Conservation (phyloP, 1,140 invertebrate genomes). For the Daktulosphaira vitifoliae region DNA sequence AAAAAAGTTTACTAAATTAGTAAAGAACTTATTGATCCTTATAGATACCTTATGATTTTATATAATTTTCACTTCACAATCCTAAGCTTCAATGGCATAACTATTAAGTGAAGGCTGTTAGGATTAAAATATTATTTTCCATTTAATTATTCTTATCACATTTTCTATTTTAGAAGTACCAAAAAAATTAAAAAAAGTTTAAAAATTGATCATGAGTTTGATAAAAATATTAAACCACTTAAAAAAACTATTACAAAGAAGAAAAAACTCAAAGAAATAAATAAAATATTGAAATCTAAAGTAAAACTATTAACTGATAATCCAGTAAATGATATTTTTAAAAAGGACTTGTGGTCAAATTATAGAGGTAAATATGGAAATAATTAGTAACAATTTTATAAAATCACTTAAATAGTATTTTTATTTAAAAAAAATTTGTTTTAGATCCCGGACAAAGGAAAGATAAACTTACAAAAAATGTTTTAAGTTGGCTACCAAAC, state of each 20-base stretch:
- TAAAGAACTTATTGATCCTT: too few relatives aligned
- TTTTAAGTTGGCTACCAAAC: slow-evolving; percentile 19
- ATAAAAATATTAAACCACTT: slow-evolving; percentile 17
- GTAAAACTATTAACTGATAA: slow-evolving; percentile 6
- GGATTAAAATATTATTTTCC: too few relatives aligned
- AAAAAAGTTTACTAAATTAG: too few relatives aligned
- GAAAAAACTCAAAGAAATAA: slow-evolving; percentile 13
- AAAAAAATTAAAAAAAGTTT: slow-evolving; percentile 10
- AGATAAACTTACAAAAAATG: slow-evolving; percentile 16
- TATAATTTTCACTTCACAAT: too few relatives aligned
- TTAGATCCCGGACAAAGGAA: slow-evolving; percentile 21
- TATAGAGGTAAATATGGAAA: slow-evolving; percentile 12
- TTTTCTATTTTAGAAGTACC: slow-evolving; percentile 3
- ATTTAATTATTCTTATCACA: too few relatives aligned
- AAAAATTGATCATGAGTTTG: slow-evolving; percentile 10
- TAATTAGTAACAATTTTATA: neutral
- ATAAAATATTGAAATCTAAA: slow-evolving; percentile 19
- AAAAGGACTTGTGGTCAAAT: slow-evolving; percentile 21
- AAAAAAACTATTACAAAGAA: slow-evolving; percentile 6
- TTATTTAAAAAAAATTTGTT: too few relatives aligned
- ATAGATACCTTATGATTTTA: too few relatives aligned
- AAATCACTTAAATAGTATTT: too few relatives aligned
- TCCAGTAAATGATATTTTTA: slow-evolving; percentile 9
- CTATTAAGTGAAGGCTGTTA: too few relatives aligned
- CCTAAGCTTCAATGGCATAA: too few relatives aligned